These are phyloP conservation scores for Campoplex capitator DNA, from an alignment of 2,888 invertebrate species.

Conservation along the genomic window DNA sequence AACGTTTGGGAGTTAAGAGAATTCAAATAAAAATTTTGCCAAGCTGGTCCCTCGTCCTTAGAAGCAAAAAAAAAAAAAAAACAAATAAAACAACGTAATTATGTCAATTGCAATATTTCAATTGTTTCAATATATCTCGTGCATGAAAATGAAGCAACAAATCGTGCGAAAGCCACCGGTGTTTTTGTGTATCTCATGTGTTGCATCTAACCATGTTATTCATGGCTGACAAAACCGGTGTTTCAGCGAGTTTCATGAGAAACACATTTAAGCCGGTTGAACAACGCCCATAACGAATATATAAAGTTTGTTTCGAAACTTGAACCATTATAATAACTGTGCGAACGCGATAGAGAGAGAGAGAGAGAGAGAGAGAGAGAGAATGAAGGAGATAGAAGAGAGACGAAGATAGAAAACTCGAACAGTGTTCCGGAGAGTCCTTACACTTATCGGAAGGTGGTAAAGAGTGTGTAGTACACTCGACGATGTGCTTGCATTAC, in stretches of 20 bases:
- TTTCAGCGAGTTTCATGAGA: slow-evolving; percentile 25
- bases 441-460: slow-evolving; percentile 13
- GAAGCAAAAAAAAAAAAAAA: slow-evolving; percentile 20
- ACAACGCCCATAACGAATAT: slow-evolving; percentile 58
- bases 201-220: slow-evolving; percentile 29
- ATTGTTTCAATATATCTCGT: background rate
- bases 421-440: slow-evolving; percentile 10
- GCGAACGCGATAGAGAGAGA: slow-evolving; percentile 27
- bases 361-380: slow-evolving; percentile 27
- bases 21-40: slow-evolving; percentile 29
- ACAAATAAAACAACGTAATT: background rate
- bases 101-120: background rate
- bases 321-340: slow-evolving; percentile 66
- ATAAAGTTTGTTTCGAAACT: slow-evolving; percentile 68
- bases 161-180: slow-evolving; percentile 1
- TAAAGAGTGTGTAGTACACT: slow-evolving; percentile 21
- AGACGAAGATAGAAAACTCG: slow-evolving; percentile 11
- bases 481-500: slow-evolving; percentile 23
- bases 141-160: slow-evolving; percentile 10
- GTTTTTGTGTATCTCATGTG: slow-evolving; percentile 32
- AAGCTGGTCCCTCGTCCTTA: slow-evolving; percentile 63
- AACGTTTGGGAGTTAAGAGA: slow-evolving; percentile 3
- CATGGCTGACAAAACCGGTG: slow-evolving; percentile 21
- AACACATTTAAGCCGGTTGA: slow-evolving; percentile 37
- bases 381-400: background rate